Evolutionary conservation across 2,797 vertebrate species (phyloP), one percentile per base, ranked within the genome.

Genomic region (Mionectes olivaceus): DNA sequence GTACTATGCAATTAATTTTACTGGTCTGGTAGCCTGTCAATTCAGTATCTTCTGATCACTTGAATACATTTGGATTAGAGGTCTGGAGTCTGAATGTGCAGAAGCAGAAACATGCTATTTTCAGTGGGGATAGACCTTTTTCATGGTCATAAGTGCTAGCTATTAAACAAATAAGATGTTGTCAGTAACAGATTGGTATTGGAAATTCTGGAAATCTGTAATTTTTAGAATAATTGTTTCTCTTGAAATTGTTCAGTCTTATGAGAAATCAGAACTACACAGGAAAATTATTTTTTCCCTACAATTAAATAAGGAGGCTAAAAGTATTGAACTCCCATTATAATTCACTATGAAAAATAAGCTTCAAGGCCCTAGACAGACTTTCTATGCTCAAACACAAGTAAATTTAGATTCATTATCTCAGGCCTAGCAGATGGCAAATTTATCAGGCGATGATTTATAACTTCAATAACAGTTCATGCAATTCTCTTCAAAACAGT

Each of bases 351-450:
- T 4, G 27, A 46, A 76, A 83, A 90, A 50, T 35, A 92, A 87
- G 27, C 63, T 41, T 25, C 44, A 11, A 53, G 9, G 49, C 49
- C 63, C 64, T 68, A 70, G 49, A 44, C 17, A 50, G 30, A 43
- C 57, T 68, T 90, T 71, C 77, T 71, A 1, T 4, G 4, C 74
- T 92, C 77, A n/a, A 79, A 60, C 13, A 46, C 35, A 57, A 57
- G 13, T 32, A 74, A 91, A 92, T 78, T 88, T 49, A 91, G 73
- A 88, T 84, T 60, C 24, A 93, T 86, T 95, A 52, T 74, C 90
- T 67, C 50, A 83, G n/a, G 59, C 32, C 63, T 64, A 60, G 77
- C 57, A 91, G 76, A 86, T 6, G 47, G 47, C 27, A 88, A 52
- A 94, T 77, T 77, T 64, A 90, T 60, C 57, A 79, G 49, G 21